Evolutionary conservation across 2,888 invertebrate genomes (phyloP).

Genomic region (Mellilla xanthometata): DNA sequence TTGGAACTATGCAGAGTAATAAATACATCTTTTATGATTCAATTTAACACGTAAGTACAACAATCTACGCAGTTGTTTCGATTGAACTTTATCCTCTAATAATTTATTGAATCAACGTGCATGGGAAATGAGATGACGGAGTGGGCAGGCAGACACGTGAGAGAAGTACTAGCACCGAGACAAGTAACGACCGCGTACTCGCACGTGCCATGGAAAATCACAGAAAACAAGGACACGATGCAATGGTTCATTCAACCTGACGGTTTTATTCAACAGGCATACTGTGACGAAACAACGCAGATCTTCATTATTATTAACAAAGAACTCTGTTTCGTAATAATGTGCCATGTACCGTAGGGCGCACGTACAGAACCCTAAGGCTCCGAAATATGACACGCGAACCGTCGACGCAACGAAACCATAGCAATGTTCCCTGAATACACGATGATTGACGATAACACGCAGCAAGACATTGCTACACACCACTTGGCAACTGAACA

Average conservation of each 20-base stretch:
- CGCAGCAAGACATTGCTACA: constrained; percentile 2
- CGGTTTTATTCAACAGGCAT: constrained; percentile 79
- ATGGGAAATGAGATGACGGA: constrained; percentile 47
- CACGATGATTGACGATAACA: constrained; percentile 23
- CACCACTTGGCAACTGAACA: constrained; percentile 17
- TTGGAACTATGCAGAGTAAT: not conserved
- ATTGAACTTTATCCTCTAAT: constrained; percentile 44
- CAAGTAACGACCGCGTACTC: constrained; percentile 36
- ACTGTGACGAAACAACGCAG: constrained; percentile 75
- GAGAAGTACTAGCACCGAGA: constrained; percentile 39
- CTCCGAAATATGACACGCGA: constrained; percentile 45
- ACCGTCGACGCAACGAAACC: constrained; percentile 21
- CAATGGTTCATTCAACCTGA: constrained; percentile 81
- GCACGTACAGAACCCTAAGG: constrained; percentile 47
- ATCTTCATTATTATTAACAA: constrained; percentile 78
- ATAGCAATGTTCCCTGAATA: constrained; percentile 26
- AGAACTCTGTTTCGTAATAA: constrained; percentile 74
- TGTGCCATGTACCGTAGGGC: constrained; percentile 59
- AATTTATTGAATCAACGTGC: constrained; percentile 54
- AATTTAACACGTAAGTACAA: constrained; percentile 23
- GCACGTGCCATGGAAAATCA: constrained; percentile 79
- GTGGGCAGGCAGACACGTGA: too few relatives aligned
- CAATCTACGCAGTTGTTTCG: constrained; percentile 51
- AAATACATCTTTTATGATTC: not conserved
- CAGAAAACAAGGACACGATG: constrained; percentile 81